Percentiles rank a stretch among this genome's conserved stretches.
Conservation (phyloP, 2,113 vertebrate genomes). For the Pedionomus torquatus region DNA sequence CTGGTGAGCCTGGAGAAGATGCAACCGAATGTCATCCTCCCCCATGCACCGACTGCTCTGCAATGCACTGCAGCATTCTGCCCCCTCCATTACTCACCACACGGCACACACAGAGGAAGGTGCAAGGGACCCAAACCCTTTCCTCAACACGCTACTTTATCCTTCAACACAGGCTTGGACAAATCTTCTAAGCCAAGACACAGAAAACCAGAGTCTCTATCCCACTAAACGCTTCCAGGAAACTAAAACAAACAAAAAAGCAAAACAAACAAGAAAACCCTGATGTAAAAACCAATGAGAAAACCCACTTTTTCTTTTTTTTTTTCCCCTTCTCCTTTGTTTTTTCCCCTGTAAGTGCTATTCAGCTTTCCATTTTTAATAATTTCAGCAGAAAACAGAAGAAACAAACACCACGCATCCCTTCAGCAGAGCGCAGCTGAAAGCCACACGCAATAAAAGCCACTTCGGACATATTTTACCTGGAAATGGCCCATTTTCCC, state of each 20-base stretch:
- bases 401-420: neutral
- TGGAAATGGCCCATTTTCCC: neutral
- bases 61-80: neutral
- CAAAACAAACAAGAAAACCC: neutral
- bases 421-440: neutral
- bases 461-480: neutral
- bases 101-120: neutral
- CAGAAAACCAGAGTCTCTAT: neutral
- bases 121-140: neutral
- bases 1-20: neutral
- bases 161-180: neutral
- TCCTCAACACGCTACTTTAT: neutral
- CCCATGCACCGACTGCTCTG: accelerated
- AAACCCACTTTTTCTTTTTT: neutral
- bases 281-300: neutral
- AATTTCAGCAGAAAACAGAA: neutral
- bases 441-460: neutral
- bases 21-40: neutral
- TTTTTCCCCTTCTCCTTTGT: too few species aligned
- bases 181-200: neutral
- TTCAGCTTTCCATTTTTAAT: neutral
- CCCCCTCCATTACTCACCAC: neutral
- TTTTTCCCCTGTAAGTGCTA: neutral
- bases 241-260: neutral
- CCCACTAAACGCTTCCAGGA: neutral